Percentiles rank a stretch among this genome's conserved stretches.
Conservation (phyloP, 1,140 invertebrate genomes). For the Onthophagus taurus region DNA sequence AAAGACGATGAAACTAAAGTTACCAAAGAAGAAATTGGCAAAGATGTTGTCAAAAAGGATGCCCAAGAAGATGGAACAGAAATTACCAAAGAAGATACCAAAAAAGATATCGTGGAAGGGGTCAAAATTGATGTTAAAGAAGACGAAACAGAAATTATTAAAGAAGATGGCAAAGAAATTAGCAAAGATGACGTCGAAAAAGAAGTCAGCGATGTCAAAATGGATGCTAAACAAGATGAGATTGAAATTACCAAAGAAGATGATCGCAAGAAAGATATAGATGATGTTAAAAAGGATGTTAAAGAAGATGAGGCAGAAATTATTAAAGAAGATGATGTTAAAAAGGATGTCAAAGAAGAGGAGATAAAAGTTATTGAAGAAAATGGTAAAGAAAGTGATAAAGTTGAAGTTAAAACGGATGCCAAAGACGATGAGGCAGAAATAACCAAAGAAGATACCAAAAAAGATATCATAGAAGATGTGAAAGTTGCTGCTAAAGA, state of each 20-base stretch:
- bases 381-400: no score
- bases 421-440: no score
- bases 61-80: not conserved
- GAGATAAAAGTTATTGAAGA: no score
- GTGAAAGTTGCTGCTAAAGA: not conserved
- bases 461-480: conserved; percentile 24
- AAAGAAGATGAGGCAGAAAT: no score
- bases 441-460: no score
- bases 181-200: no score
- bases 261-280: conserved; percentile 10
- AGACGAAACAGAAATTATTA: no score
- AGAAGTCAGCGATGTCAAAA: no score
- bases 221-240: conserved; percentile 21
- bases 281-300: not conserved
- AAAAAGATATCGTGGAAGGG: not conserved
- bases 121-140: not conserved
- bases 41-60: not conserved
- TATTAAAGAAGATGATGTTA: no score
- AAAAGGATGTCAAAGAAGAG: no score
- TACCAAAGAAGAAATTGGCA: conserved; percentile 12
- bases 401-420: not conserved
- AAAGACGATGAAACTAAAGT: not conserved
- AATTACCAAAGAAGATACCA: not conserved
- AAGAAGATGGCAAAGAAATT: not conserved
- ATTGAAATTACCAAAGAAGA: not conserved